Conservation (phyloP, 2,797 vertebrate species). For the Nyctibius grandis region DNA sequence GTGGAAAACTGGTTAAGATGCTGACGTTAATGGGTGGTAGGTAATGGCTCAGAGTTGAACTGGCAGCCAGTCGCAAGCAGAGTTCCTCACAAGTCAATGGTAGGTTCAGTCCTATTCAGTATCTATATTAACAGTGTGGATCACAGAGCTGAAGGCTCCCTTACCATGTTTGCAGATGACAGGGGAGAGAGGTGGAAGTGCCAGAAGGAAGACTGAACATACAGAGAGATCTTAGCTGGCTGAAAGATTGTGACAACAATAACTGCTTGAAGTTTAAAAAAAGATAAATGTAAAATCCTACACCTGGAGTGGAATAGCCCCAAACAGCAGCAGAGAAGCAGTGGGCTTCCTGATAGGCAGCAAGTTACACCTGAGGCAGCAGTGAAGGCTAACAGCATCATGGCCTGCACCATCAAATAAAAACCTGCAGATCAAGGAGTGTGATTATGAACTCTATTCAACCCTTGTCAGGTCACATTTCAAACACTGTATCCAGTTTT, state of each 20-base stretch:
- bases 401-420: not conserved
- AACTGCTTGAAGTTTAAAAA: not conserved
- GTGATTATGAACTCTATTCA: not conserved
- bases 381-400: not conserved
- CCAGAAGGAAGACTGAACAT: not conserved
- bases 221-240: not conserved
- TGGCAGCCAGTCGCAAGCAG: not conserved
- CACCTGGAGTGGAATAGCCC: not conserved
- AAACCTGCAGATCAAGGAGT: not conserved
- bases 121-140: not conserved
- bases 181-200: not conserved
- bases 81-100: not conserved
- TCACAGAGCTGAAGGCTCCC: not conserved
- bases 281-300: not conserved
- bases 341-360: not conserved
- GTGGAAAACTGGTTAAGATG: not conserved
- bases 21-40: not conserved
- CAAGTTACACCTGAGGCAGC: not conserved
- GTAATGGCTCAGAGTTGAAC: not conserved
- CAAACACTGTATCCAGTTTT: not conserved
- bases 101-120: not conserved
- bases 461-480: not conserved
- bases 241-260: not conserved
- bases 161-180: not conserved
- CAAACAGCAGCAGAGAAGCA: not conserved